Conservation (phyloP, 1,140 invertebrate genomes). For the Caligus rogercresseyi region DNA sequence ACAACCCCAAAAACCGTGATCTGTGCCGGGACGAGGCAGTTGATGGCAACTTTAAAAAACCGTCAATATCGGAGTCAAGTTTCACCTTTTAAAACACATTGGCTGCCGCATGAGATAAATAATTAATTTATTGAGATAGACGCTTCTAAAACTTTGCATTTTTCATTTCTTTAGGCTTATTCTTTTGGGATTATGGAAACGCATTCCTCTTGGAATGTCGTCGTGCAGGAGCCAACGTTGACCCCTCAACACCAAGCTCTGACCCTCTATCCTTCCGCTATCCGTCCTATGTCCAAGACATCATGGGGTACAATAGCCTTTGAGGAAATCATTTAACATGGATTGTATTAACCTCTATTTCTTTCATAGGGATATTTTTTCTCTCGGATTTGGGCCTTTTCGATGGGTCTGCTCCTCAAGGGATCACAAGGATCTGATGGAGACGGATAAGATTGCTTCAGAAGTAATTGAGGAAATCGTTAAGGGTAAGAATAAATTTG, state of each 20-base stretch:
- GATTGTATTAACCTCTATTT: too few relatives aligned
- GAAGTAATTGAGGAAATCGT: slow-evolving; percentile 35
- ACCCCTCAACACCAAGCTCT: background rate
- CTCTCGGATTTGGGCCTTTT: slow-evolving; percentile 51
- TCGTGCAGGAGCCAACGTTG: slow-evolving; percentile 39
- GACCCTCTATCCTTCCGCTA: slow-evolving; percentile 29
- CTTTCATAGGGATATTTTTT: slow-evolving; percentile 42
- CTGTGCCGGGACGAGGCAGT: too few relatives aligned
- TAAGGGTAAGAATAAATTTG: slow-evolving; percentile 26
- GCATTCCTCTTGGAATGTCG: slow-evolving; percentile 47
- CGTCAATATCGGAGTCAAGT: too few relatives aligned
- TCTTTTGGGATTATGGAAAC: slow-evolving; percentile 52
- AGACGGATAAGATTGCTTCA: slow-evolving; percentile 41
- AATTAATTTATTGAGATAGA: too few relatives aligned
- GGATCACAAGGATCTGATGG: slow-evolving; percentile 34
- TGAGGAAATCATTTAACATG: too few relatives aligned
- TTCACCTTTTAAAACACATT: too few relatives aligned
- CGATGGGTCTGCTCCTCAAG: slow-evolving; percentile 49
- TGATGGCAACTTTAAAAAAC: too few relatives aligned
- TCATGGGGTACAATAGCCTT: slow-evolving; percentile 40
- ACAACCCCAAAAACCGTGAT: too few relatives aligned
- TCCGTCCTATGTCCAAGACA: slow-evolving; percentile 50
- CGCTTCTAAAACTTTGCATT: background rate
- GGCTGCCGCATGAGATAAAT: too few relatives aligned
- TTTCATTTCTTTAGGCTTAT: slow-evolving; percentile 32